Percentiles rank a stretch among this genome's conserved stretches.
Conservation (phyloP, 2,888 invertebrate species). For the Heteromyza rotundicornis region DNA sequence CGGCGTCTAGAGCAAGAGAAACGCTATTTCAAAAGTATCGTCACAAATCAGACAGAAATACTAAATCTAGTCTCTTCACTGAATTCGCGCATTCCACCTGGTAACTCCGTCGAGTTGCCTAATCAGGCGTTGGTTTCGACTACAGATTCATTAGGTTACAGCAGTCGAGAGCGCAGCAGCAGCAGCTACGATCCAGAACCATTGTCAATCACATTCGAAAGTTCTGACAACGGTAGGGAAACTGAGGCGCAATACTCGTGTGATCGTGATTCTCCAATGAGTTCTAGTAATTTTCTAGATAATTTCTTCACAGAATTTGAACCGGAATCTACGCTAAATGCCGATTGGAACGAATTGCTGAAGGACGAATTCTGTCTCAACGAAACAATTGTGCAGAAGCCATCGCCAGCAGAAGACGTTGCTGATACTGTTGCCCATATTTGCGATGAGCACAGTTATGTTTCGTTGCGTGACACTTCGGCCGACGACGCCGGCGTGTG, state of each 20-base stretch:
- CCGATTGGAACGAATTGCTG: conserved; percentile 34
- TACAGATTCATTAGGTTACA: conserved; percentile 31
- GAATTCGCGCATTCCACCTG: conserved; percentile 23
- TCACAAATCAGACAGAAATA: conserved; percentile 66
- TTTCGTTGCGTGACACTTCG: conserved; percentile 9
- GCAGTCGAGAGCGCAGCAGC: conserved; percentile 30
- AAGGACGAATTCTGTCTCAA: conserved; percentile 29
- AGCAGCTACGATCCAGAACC: conserved; percentile 31
- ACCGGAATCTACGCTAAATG: conserved; percentile 29
- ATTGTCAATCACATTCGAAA: conserved; percentile 29
- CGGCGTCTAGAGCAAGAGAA: conserved; percentile 65
- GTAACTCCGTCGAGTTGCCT: no score
- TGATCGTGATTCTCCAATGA: conserved; percentile 30
- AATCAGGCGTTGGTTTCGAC: conserved; percentile 6
- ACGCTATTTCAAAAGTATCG: conserved; percentile 65
- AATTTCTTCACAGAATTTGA: conserved; percentile 51
- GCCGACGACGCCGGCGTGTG: conserved; percentile 64
- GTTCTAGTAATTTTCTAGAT: conserved; percentile 40
- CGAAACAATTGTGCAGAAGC: conserved; percentile 12
- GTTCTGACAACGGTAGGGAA: conserved; percentile 37
- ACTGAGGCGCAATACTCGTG: conserved; percentile 11
- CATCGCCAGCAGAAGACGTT: not conserved
- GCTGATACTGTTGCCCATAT: not conserved
- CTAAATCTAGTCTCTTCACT: conserved; percentile 64
- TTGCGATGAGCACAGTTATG: conserved; percentile 40